Percentiles rank a stretch among this genome's conserved stretches.
phyloP scores from a whole-genome alignment of 1,140 invertebrate species.

The Gryllus bimaculatus region DNA sequence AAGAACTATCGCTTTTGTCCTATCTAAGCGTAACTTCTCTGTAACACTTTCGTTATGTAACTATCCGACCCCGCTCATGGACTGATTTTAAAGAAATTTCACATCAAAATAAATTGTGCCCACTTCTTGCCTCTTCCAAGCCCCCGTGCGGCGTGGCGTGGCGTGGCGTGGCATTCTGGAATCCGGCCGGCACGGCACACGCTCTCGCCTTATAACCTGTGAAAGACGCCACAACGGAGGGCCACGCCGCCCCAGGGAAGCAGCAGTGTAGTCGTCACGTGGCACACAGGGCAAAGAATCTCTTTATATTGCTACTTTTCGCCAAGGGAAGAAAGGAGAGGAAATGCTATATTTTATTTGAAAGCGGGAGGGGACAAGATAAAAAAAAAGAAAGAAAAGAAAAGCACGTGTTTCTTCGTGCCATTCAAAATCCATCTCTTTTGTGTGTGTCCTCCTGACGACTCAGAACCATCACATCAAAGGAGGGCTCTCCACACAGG shows the following conservation, averaged over 20 bases:
- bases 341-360: conserved; percentile 2
- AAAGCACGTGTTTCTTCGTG: neutral
- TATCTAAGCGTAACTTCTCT: too few relatives aligned
- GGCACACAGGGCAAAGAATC: neutral
- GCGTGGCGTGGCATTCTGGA: too few relatives aligned
- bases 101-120: too few relatives aligned
- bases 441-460: neutral
- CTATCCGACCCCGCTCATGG: too few relatives aligned
- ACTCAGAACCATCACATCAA: neutral
- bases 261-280: neutral
- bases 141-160: too few relatives aligned
- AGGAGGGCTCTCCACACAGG: neutral
- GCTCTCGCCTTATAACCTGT: too few relatives aligned
- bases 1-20: too few relatives aligned
- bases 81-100: too few relatives aligned
- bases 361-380: neutral
- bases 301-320: neutral
- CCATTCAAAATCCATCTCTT: neutral
- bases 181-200: too few relatives aligned
- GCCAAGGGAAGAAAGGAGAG: neutral
- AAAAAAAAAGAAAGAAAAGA: neutral
- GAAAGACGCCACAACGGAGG: too few relatives aligned
- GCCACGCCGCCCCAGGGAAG: neutral
- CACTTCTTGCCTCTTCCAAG: too few relatives aligned
- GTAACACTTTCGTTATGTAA: too few relatives aligned